These are phyloP conservation scores for Triops cancriformis DNA, from an alignment of 1,140 invertebrate genomes.

Conservation along the genomic window DNA sequence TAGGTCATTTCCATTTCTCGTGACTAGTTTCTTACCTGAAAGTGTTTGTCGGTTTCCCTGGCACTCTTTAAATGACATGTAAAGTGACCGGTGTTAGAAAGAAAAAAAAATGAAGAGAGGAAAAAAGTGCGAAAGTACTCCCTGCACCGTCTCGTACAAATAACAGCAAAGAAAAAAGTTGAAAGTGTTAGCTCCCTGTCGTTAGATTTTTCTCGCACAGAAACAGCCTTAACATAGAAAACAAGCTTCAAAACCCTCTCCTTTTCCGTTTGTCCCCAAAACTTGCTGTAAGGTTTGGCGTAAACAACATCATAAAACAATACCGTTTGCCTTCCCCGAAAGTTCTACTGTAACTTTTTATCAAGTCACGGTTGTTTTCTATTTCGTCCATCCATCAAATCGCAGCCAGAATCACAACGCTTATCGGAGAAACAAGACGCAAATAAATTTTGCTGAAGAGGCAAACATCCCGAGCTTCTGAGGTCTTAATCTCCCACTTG, in stretches of 20 bases:
- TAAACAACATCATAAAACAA: slow-evolving; percentile 14
- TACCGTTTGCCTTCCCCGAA: background rate
- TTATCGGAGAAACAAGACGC: no score
- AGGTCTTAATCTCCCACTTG: no score
- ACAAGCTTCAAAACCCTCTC: background rate
- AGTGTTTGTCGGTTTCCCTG: background rate
- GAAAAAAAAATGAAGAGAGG: background rate
- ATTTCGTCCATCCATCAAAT: background rate
- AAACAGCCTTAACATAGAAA: background rate
- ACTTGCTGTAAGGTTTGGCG: background rate
- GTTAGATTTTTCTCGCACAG: background rate
- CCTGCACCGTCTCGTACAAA: background rate
- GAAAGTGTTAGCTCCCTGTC: background rate
- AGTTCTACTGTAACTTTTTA: background rate
- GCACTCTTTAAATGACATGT: background rate
- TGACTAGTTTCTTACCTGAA: background rate
- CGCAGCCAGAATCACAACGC: background rate
- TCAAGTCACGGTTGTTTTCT: background rate
- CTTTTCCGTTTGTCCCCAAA: background rate
- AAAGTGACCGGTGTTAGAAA: background rate
- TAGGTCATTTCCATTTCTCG: background rate
- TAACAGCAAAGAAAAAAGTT: background rate
- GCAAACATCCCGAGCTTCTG: no score
- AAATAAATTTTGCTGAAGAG: no score
- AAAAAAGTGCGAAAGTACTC: background rate